phyloP scores from a whole-genome alignment of 1,140 invertebrate genomes.

The Octopus bimaculoides region DNA sequence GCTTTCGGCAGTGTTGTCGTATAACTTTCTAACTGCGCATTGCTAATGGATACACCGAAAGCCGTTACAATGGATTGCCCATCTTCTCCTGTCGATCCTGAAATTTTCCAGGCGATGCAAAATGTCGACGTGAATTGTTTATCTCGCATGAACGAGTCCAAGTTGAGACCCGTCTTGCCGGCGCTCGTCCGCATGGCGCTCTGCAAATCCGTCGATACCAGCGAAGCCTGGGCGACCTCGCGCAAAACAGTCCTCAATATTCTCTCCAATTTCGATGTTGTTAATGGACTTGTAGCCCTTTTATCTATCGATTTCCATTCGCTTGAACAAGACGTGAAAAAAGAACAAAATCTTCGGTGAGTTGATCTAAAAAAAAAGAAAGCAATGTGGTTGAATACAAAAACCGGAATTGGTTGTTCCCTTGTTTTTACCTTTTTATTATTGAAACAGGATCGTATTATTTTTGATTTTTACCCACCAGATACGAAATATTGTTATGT shows the following conservation, averaged over 20 bases:
- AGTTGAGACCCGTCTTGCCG: conserved; percentile 85
- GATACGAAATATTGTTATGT: no score
- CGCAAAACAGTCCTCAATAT: conserved; percentile 85
- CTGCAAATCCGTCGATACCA: conserved; percentile 82
- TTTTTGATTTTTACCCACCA: no score
- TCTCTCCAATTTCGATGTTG: conserved; percentile 85
- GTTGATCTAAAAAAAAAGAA: no score
- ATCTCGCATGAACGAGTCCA: conserved; percentile 66
- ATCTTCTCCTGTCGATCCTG: conserved; percentile 30
- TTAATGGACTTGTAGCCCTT: conserved; percentile 90
- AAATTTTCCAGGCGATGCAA: conserved; percentile 72
- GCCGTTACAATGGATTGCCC: background rate
- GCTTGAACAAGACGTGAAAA: conserved; percentile 87
- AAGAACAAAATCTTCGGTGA: conserved; percentile 84
- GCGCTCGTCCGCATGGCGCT: conserved; percentile 89
- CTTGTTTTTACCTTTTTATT: no score
- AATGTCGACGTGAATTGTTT: conserved; percentile 74
- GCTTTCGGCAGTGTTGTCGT: no score
- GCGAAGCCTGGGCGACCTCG: conserved; percentile 75
- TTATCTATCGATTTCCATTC: conserved; percentile 92
- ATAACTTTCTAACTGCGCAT: no score
- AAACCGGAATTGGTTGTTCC: no score
- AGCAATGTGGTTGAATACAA: no score
- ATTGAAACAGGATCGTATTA: no score
- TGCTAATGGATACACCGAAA: background rate